A percentile compares a stretch with the other conserved stretches of the same genome.
These are phyloP conservation scores for Ammodytes marinus DNA, from an alignment of 2,113 vertebrate genomes.

Conservation along the genomic window DNA sequence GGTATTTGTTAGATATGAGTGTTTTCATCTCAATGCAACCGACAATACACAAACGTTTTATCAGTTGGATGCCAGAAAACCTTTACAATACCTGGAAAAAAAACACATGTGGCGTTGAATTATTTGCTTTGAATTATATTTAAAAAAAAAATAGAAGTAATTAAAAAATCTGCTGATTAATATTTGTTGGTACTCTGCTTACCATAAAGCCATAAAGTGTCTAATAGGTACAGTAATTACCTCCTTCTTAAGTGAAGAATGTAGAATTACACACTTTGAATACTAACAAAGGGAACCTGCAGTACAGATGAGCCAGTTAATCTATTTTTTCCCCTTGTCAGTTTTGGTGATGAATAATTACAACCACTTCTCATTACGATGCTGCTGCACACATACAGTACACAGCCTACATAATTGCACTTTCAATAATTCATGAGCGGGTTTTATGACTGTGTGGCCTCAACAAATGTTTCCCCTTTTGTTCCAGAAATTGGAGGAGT, in stretches of 20 bases:
- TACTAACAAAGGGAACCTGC: conserved; percentile 69
- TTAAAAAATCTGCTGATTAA: conserved; percentile 52
- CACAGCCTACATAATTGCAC: conserved; percentile 66
- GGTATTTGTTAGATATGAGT: background rate
- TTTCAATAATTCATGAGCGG: conserved; percentile 80
- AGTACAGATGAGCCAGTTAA: conserved; percentile 69
- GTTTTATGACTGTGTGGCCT: conserved; percentile 65
- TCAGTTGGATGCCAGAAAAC: conserved; percentile 23
- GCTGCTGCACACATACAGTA: conserved; percentile 68
- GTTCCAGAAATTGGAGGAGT: conserved; percentile 86
- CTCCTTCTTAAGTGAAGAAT: conserved; percentile 63
- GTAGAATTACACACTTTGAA: conserved; percentile 66
- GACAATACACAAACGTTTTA: conserved; percentile 10
- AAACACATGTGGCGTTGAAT: conserved; percentile 9
- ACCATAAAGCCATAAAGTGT: conserved; percentile 59
- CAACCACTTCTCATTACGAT: conserved; percentile 63
- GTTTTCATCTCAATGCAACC: conserved; percentile 41
- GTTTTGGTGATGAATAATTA: conserved; percentile 81
- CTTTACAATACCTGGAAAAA: conserved; percentile 3
- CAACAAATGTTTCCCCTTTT: conserved; percentile 66
- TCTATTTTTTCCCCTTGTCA: conserved; percentile 68
- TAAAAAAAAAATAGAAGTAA: conserved; percentile 39
- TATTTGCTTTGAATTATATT: too few relatives aligned
- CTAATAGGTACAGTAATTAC: conserved; percentile 76
- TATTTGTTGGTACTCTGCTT: conserved; percentile 54